Conservation (phyloP, 2,888 invertebrate genomes). For the Barypeithes pellucidus region DNA sequence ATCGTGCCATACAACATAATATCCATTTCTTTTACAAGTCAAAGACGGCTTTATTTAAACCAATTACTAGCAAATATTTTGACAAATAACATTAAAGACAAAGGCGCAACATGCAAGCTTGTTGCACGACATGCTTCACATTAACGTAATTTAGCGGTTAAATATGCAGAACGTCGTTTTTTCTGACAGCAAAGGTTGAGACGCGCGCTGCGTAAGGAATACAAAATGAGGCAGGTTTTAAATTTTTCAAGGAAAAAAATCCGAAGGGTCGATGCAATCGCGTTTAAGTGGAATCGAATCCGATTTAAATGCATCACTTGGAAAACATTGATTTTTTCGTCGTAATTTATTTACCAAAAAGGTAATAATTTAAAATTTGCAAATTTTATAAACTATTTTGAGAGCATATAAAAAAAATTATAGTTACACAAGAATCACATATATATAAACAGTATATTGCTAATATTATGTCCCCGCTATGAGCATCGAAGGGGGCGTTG, state of each 20-base stretch:
- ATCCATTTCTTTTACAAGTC: neutral
- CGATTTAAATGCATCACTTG: neutral
- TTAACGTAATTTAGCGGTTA: slow-evolving; percentile 40
- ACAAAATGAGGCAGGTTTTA: slow-evolving; percentile 17
- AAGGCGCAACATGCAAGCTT: slow-evolving; percentile 30
- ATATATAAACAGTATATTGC: no score
- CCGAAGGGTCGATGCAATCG: slow-evolving; percentile 5
- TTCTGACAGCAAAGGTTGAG: slow-evolving; percentile 26
- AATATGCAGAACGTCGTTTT: slow-evolving; percentile 42
- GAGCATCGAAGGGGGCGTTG: no score
- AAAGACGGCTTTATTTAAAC: slow-evolving; percentile 27
- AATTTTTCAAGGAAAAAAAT: slow-evolving; percentile 15
- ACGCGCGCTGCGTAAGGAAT: slow-evolving; percentile 32
- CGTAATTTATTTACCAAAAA: no score
- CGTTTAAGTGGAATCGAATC: slow-evolving; percentile 11
- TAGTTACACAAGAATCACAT: no score
- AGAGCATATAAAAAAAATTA: no score
- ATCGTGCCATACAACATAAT: no score
- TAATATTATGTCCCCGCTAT: no score
- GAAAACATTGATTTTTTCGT: no score
- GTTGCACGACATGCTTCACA: slow-evolving; percentile 39
- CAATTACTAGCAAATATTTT: slow-evolving; percentile 34
- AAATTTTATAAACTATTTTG: no score
- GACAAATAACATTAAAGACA: slow-evolving; percentile 39
- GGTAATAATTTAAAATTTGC: no score